These are phyloP conservation scores for Frankliniella intonsa DNA, from an alignment of 2,888 invertebrate species.

Conservation along the genomic window DNA sequence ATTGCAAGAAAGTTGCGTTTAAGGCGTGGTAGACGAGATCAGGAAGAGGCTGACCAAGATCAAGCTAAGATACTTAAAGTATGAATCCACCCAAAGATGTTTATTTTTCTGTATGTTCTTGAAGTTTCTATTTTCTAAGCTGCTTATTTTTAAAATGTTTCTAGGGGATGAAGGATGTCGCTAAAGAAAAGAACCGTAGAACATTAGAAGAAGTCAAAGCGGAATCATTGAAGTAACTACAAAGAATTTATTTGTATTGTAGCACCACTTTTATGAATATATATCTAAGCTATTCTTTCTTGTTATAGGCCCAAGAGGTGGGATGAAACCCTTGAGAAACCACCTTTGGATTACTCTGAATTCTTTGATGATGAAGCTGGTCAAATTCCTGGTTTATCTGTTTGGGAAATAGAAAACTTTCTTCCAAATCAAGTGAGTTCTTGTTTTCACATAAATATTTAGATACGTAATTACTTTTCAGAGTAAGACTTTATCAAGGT, in stretches of 20 bases:
- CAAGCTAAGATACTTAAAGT: slow-evolving; percentile 71
- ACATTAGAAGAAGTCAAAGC: slow-evolving; percentile 62
- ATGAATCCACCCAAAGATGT: slow-evolving; percentile 31
- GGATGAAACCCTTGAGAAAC: slow-evolving; percentile 93
- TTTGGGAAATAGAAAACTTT: slow-evolving; percentile 99
- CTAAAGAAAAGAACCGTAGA: slow-evolving; percentile 72
- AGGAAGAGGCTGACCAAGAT: slow-evolving; percentile 77
- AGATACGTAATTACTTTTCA: background rate
- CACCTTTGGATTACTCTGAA: slow-evolving; percentile 93
- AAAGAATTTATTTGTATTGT: slow-evolving; percentile 27
- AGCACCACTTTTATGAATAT: slow-evolving; percentile 36
- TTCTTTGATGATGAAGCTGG: slow-evolving; percentile 96
- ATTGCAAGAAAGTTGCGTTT: slow-evolving; percentile 90
- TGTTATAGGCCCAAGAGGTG: slow-evolving; percentile 79
- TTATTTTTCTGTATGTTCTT: slow-evolving; percentile 33
- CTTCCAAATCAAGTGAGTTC: slow-evolving; percentile 81
- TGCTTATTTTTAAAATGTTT: slow-evolving; percentile 31
- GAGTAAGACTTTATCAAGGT: background rate
- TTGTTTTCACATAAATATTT: background rate
- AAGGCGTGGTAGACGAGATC: slow-evolving; percentile 71
- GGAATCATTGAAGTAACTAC: slow-evolving; percentile 62
- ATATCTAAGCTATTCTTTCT: slow-evolving; percentile 29
- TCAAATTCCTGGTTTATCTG: slow-evolving; percentile 81
- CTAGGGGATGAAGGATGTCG: slow-evolving; percentile 79
- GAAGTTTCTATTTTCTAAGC: slow-evolving; percentile 25